Evolutionary conservation across 2,888 invertebrate species (phyloP), one percentile per base, ranked within the genome.

Genomic region (Thera britannica): DNA sequence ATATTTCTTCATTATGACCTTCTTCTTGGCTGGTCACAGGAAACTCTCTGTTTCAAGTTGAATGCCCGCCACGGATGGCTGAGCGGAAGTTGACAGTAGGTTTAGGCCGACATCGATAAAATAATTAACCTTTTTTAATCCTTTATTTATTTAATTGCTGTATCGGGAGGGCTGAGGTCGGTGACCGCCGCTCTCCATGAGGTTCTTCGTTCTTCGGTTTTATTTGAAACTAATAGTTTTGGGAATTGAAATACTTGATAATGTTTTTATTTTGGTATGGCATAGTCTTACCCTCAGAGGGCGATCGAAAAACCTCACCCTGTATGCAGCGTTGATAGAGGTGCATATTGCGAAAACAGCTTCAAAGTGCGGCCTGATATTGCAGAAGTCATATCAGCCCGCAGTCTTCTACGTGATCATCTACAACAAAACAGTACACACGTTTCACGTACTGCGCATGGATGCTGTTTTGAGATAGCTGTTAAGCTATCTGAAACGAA

Each of bases 1-100:
- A 71, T 78, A 83, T 84, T 88, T 84, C 84, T 81, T 80, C 79
- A 83, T 72, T 46, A 60, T 84, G 87, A 86, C 89, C 89, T 88
- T 89, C 84, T 73, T 46, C 44, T 46, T 9, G 44, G 52, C 57
- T 68, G 63, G 72, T 72, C 73, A 78, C 81, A 86, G 85, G 83
- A 87, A 85, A 86, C 79, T 83, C 74, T 73, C 76, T 62, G 81
- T 84, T 84, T 84, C 81, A 73, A 83, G 81, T 83, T 75, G 78
- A 87, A 78, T 76, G 81, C 75, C 76, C 77, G 83, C 82, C 75
- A 75, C 80, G 83, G 80, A 67, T 74, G 75, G 77, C 52, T 78
- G 78, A 65, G 44, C 75, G 70, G 77, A 77, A 75, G 73, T 70
- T 74, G 72, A 66, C 75, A 66, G 65, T 67, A 68, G 71, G 64